Evolutionary conservation across 2,888 invertebrate species (phyloP), one percentile per base, ranked within the genome.

Genomic region (Morpho helenor): DNA sequence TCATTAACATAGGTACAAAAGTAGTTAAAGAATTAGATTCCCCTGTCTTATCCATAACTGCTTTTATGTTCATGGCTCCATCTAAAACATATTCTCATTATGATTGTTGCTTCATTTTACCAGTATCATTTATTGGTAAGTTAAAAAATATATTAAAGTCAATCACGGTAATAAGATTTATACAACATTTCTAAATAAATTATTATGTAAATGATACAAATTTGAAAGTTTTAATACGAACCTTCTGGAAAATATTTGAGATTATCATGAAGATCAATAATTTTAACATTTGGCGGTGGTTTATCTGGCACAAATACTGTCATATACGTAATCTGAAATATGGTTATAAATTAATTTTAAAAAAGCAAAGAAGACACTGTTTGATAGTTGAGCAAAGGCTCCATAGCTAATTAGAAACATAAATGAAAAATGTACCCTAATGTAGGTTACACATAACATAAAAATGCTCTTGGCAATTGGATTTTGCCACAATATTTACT

Each of bases 311-410:
- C 2, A 10, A 52, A 41, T 1, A 42, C 22, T 42, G 55, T 47
- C 23, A 52, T 31, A 44, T 60, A 60, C 9, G 59, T 60, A 16
- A 58, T 43, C 58, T 53, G 47, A 48, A 44, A 43, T 47, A 9
- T 16, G 22, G 7, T 16, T 16, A 49, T 43, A 40, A 4, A 22
- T 10, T 23, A 0, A 6, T 43, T 3, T 5, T 31, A 31, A 31
- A 31, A 31, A 31, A 31, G 31, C 31, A 31, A 31, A 31, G 31
- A 31, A 5, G 31, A 31, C 31, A 31, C 3, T 31, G 31, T 31
- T 31, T 31, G 31, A 31, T 5, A 31, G 31, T 31, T 5, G 31
- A 31, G 31, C 31, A 31, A 31, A 31, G 1, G 31, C 31, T 31
- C 3, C 31, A 5, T 31, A 31, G 31, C 31, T 31, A 31, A 31